Evolutionary conservation across 2,888 invertebrate species (phyloP).

Genomic region (Platycnemis pennipes): DNA sequence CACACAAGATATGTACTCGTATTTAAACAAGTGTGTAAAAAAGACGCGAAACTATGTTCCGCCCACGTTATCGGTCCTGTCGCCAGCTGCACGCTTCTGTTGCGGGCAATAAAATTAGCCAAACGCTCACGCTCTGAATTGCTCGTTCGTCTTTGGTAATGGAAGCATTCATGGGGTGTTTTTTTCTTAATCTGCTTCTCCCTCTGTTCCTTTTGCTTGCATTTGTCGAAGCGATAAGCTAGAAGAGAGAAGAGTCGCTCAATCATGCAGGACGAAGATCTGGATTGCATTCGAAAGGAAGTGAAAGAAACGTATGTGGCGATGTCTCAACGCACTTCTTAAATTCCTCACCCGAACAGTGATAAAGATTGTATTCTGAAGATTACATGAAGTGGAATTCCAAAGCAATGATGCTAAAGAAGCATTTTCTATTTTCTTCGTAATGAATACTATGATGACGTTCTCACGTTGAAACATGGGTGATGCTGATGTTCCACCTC

Average conservation of each 20-base stretch:
- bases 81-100: background rate
- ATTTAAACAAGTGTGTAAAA: background rate
- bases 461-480: no score
- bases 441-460: no score
- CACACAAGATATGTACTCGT: background rate
- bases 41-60: background rate
- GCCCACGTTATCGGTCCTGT: background rate
- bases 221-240: background rate
- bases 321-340: background rate
- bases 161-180: background rate
- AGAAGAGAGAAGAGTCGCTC: background rate
- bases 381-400: background rate
- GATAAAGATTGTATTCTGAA: background rate
- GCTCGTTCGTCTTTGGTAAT: background rate
- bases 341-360: background rate
- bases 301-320: background rate
- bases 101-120: background rate
- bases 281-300: background rate
- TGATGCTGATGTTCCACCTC: no score
- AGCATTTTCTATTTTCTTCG: no score
- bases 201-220: background rate
- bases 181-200: background rate
- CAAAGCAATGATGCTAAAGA: background rate
- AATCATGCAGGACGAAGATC: background rate
- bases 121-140: background rate